phyloP scores from a whole-genome alignment of 2,113 vertebrate species.

The Bubo blakistoni region DNA sequence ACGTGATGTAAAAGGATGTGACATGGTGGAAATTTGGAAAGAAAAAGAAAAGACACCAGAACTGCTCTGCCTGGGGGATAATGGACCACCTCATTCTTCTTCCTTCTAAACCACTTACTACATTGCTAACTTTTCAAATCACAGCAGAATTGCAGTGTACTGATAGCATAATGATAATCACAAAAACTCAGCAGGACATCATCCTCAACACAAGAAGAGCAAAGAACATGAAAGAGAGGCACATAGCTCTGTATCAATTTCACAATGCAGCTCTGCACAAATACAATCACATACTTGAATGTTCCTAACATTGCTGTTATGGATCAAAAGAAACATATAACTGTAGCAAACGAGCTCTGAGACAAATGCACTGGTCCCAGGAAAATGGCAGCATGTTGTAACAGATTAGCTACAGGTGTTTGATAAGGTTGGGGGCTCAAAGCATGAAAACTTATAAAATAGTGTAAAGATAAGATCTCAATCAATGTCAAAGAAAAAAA shows the following conservation, averaged over 20 bases:
- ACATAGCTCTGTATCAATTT: background rate
- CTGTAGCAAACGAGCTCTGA: background rate
- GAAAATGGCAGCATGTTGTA: background rate
- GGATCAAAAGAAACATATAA: background rate
- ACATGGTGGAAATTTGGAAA: background rate
- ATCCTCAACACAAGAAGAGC: background rate
- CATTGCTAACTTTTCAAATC: background rate
- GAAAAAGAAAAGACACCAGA: background rate
- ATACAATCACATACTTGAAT: background rate
- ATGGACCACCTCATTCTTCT: background rate
- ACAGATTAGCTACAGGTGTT: background rate
- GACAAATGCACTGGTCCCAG: background rate
- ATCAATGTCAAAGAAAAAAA: background rate
- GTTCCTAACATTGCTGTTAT: background rate
- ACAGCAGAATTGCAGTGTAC: background rate
- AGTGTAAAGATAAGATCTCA: background rate
- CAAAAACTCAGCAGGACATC: background rate
- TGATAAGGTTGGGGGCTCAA: background rate
- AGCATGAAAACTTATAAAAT: background rate
- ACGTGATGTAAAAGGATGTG: background rate
- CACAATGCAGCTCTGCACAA: background rate
- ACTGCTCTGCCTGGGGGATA: background rate
- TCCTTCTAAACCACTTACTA: background rate
- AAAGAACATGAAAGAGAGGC: background rate
- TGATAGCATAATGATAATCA: background rate